phyloP scores from a whole-genome alignment of 2,113 vertebrate genomes.

The Rana temporaria region DNA sequence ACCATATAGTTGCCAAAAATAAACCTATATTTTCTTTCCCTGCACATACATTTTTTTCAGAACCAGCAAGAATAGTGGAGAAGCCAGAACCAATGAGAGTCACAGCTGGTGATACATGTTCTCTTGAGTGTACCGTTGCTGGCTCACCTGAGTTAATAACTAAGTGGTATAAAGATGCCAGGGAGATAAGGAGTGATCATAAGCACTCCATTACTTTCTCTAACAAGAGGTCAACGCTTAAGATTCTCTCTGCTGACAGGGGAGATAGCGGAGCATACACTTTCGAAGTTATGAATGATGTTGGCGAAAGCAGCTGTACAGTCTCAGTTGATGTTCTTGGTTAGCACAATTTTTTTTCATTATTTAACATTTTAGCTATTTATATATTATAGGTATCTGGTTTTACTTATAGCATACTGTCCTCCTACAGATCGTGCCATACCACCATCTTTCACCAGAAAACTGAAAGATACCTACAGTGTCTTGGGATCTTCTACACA shows the following conservation, averaged over 20 bases:
- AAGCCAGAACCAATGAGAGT: conserved; percentile 91
- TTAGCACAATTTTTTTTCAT: conserved; percentile 69
- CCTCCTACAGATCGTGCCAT: conserved; percentile 85
- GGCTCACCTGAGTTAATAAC: conserved; percentile 91
- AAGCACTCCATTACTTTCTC: conserved; percentile 91
- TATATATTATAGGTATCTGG: neutral
- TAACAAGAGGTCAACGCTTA: conserved; percentile 87
- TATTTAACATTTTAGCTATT: neutral
- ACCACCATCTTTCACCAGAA: conserved; percentile 90
- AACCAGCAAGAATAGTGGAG: conserved; percentile 93
- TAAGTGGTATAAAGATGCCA: conserved; percentile 94
- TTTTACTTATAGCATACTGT: conserved; percentile 60
- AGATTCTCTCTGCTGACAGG: conserved; percentile 87
- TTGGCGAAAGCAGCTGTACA: conserved; percentile 92
- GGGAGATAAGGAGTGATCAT: conserved; percentile 85
- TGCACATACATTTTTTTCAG: conserved; percentile 77
- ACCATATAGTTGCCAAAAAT: neutral
- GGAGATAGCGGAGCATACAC: conserved; percentile 89
- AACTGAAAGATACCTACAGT: conserved; percentile 83
- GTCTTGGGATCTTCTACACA: conserved; percentile 78
- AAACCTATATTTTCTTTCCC: conserved; percentile 25
- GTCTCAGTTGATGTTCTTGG: conserved; percentile 91
- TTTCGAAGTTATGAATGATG: conserved; percentile 92
- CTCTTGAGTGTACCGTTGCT: conserved; percentile 87
- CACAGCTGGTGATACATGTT: conserved; percentile 88